Evolutionary conservation across 2,113 vertebrate genomes (phyloP).

Genomic region (Eclectus roratus): DNA sequence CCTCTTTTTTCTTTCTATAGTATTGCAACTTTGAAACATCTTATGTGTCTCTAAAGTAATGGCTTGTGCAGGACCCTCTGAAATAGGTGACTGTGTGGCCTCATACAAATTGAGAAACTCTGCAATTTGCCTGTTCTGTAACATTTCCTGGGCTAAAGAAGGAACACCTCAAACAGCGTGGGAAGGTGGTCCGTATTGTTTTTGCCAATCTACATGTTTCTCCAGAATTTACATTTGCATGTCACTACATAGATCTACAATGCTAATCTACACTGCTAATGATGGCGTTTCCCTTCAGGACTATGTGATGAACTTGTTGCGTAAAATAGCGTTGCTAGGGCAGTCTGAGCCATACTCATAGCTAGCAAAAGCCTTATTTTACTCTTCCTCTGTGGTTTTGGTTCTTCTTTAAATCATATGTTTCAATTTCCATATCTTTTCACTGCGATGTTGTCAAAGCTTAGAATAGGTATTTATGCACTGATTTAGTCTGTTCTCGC

Average conservation of each 20-base stretch:
- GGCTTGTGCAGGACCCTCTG: background rate
- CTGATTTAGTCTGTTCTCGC: background rate
- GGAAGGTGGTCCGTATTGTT: background rate
- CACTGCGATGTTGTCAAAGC: background rate
- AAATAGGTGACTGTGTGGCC: background rate
- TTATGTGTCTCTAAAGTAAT: background rate
- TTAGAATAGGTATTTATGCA: background rate
- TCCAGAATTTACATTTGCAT: background rate
- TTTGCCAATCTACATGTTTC: background rate
- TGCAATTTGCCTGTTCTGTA: background rate
- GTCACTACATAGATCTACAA: background rate
- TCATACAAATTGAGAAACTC: background rate
- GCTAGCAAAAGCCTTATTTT: background rate
- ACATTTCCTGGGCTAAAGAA: background rate
- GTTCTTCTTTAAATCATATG: background rate
- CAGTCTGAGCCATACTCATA: background rate
- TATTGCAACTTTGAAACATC: background rate
- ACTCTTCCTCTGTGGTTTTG: background rate
- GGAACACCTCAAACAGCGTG: background rate
- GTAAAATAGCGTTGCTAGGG: background rate
- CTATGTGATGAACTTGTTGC: background rate
- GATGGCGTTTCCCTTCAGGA: background rate
- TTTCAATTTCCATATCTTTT: background rate
- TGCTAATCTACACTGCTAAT: background rate
- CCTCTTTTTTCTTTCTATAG: background rate